A percentile compares a stretch with the other conserved stretches of the same genome.
phyloP scores from a whole-genome alignment of 2,888 invertebrate species.

The Drosophila fulvimacula region DNA sequence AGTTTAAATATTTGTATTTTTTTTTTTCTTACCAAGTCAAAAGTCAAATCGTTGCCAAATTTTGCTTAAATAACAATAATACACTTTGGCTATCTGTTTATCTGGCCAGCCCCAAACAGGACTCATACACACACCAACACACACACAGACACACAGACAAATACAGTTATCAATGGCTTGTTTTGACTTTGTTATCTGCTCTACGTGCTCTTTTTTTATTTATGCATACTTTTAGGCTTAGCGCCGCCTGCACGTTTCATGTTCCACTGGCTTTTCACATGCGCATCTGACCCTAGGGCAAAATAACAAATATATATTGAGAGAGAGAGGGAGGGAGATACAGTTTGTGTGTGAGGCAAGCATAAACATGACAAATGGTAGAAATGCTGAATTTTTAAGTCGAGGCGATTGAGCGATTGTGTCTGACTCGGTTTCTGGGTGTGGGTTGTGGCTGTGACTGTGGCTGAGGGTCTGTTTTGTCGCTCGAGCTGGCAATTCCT shows the following conservation, averaged over 20 bases:
- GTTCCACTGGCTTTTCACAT: conserved; percentile 43
- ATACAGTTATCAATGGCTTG: conserved; percentile 63
- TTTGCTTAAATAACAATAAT: conserved; percentile 59
- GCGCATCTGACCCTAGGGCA: conserved; percentile 17
- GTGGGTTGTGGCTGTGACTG: background rate
- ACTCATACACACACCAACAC: background rate
- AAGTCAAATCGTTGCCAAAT: conserved; percentile 34
- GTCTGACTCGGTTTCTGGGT: background rate
- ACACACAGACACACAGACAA: conserved; percentile 1
- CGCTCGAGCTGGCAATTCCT: conserved; percentile 6
- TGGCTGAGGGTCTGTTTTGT: conserved; percentile 1
- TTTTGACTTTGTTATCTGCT: conserved; percentile 65
- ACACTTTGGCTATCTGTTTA: conserved; percentile 21
- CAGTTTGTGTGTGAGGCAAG: background rate
- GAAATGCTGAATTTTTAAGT: conserved; percentile 58
- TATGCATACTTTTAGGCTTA: conserved; percentile 77
- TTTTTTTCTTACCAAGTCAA: background rate
- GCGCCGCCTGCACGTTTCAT: conserved; percentile 54
- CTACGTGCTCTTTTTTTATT: conserved; percentile 73
- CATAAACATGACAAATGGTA: conserved; percentile 62
- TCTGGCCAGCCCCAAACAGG: conserved; percentile 1
- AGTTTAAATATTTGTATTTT: too few species aligned
- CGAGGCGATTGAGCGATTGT: conserved; percentile 26
- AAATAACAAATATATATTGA: conserved; percentile 18
- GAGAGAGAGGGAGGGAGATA: background rate